These are phyloP conservation scores for Xestia sexstrigata DNA, from an alignment of 2,888 invertebrate species.

Conservation along the genomic window DNA sequence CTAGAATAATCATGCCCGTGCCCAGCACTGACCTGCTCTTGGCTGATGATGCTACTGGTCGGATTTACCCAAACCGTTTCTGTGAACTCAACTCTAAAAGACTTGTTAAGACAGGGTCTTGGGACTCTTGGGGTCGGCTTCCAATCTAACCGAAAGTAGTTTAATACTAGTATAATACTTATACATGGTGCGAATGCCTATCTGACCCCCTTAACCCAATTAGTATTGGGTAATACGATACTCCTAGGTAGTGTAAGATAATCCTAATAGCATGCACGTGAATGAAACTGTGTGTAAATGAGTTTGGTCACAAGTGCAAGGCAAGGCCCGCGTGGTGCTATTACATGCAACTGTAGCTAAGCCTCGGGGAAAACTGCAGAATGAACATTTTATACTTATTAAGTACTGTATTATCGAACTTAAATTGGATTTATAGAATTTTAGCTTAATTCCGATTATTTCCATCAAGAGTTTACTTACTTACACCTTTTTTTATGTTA, in stretches of 20 bases:
- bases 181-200: background rate
- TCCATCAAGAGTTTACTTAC: too few relatives aligned
- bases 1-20: background rate
- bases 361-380: constrained; percentile 8
- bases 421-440: too few relatives aligned
- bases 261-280: background rate
- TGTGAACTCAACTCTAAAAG: background rate
- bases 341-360: constrained; percentile 17
- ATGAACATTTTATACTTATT: background rate
- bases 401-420: too few relatives aligned
- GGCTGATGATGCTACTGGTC: background rate
- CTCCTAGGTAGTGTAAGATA: background rate
- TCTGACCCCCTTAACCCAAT: background rate
- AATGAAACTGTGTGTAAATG: constrained; percentile 11
- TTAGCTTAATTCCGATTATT: too few relatives aligned
- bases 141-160: background rate
- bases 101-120: background rate
- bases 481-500: too few relatives aligned
- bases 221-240: background rate
- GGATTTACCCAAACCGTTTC: background rate
- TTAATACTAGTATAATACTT: background rate
- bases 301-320: constrained; percentile 17
- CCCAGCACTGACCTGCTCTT: background rate
- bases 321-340: constrained; percentile 25
- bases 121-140: background rate